Conservation (phyloP, 2,888 invertebrate species). For the Prenolepis imparis region DNA sequence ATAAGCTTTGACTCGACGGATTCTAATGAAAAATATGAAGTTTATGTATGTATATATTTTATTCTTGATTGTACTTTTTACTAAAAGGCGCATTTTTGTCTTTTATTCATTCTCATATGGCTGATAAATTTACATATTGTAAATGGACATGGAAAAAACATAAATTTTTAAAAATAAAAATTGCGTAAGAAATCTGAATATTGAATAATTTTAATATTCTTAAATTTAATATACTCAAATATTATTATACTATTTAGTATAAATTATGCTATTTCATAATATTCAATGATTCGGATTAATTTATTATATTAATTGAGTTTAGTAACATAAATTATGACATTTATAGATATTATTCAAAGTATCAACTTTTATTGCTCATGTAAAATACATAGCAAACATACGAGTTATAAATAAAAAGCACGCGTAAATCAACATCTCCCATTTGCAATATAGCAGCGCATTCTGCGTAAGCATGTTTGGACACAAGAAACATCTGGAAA, state of each 20-base stretch:
- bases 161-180: background rate
- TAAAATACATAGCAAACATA: conserved; percentile 1
- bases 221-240: background rate
- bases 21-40: background rate
- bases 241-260: background rate
- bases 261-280: conserved; percentile 11
- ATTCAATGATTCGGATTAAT: background rate
- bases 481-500: conserved; percentile 41
- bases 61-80: background rate
- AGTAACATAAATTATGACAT: background rate
- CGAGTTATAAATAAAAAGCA: background rate
- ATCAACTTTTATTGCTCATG: background rate
- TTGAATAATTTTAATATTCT: background rate
- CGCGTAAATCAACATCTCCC: conserved; percentile 14
- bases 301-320: conserved; percentile 7
- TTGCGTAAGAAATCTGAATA: background rate
- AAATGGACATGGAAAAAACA: background rate
- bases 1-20: background rate
- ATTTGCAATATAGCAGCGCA: conserved; percentile 6
- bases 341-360: background rate
- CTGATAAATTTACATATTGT: background rate
- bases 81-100: background rate
- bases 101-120: background rate
- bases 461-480: conserved; percentile 29
- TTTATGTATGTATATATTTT: background rate